Evolutionary conservation across 1,140 invertebrate genomes (phyloP).

Genomic region (Panulirus ornatus): DNA sequence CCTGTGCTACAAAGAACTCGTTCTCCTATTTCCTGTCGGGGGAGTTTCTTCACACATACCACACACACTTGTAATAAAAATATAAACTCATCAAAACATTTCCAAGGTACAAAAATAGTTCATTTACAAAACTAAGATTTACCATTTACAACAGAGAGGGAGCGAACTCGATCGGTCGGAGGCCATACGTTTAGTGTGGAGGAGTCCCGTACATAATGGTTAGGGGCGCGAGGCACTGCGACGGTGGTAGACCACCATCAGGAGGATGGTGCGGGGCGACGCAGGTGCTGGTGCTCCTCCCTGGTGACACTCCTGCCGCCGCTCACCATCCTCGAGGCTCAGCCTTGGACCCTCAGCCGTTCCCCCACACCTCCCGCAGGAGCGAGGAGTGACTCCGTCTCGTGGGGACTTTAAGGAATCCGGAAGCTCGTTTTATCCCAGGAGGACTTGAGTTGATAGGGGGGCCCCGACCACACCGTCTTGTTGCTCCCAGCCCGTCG

Average conservation of each 20-base stretch:
- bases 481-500: background rate
- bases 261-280: background rate
- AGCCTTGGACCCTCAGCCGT: background rate
- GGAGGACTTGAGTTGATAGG: background rate
- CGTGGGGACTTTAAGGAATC: constrained; percentile 36
- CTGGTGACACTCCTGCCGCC: background rate
- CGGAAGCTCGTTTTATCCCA: constrained; percentile 52
- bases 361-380: constrained; percentile 13
- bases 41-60: no score
- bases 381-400: background rate
- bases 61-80: no score
- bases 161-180: no score
- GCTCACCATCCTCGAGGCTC: background rate
- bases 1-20: no score
- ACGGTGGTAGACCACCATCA: background rate
- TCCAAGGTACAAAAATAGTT: no score
- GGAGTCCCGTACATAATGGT: no score
- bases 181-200: no score
- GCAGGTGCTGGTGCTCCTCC: background rate
- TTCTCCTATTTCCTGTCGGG: no score
- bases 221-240: background rate
- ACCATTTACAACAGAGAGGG: no score
- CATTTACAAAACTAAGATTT: no score
- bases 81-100: no score
- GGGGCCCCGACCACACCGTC: no score